Conservation (phyloP, 2,888 invertebrate genomes). For the Mesoligia furuncula region DNA sequence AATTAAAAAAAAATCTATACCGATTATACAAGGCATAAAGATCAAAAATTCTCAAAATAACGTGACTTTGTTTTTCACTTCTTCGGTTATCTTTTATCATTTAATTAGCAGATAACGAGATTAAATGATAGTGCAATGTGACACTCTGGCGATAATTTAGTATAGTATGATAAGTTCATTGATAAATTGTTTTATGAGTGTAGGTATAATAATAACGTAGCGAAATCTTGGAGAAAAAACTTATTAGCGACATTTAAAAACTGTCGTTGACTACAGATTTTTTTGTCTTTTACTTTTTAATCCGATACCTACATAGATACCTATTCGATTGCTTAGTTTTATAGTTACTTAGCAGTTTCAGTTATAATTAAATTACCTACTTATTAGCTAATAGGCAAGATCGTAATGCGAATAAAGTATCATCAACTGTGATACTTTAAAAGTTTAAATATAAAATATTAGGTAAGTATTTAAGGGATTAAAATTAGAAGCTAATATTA, state of each 20-base stretch:
- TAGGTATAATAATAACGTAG: background rate
- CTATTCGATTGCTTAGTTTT: background rate
- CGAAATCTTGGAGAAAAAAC: background rate
- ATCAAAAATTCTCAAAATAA: slow-evolving; percentile 21
- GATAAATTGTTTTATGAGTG: slow-evolving; percentile 54
- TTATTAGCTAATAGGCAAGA: background rate
- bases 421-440: background rate
- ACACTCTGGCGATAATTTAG: slow-evolving; percentile 51
- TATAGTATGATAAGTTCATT: slow-evolving; percentile 58
- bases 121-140: slow-evolving; percentile 59
- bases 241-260: background rate
- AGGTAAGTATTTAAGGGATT: background rate
- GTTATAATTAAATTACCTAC: background rate
- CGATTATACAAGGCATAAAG: background rate
- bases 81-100: slow-evolving; percentile 54
- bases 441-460: background rate
- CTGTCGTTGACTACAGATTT: background rate
- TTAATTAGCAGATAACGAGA: slow-evolving; percentile 59
- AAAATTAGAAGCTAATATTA: background rate
- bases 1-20: background rate
- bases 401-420: background rate
- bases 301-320: background rate
- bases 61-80: slow-evolving; percentile 44
- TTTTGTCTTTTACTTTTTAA: background rate
- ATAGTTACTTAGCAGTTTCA: background rate